These are phyloP conservation scores for Oreochromis grahami DNA, from an alignment of 2,797 vertebrate genomes.

Conservation along the genomic window DNA sequence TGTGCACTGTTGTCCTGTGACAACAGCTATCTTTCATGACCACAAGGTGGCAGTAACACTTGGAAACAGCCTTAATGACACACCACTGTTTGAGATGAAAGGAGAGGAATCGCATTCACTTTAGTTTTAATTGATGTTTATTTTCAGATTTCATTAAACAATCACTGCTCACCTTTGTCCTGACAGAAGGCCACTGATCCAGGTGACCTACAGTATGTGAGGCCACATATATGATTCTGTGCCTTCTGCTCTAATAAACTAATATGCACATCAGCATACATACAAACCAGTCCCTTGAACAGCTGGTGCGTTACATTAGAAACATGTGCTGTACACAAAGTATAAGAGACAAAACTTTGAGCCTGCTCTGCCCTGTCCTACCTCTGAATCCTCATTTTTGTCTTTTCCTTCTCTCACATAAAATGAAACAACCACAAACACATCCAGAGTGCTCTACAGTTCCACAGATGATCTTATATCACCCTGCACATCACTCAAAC, in stretches of 20 bases:
- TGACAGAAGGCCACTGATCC: neutral
- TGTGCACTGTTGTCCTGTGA: neutral
- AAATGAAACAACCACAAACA: neutral
- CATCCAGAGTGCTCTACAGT: neutral
- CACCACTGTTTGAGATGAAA: neutral
- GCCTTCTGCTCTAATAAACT: neutral
- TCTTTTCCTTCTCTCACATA: neutral
- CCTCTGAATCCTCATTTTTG: neutral
- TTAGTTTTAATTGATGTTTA: neutral
- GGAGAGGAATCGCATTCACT: neutral
- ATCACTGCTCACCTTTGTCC: neutral
- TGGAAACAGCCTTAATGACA: neutral
- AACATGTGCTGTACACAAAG: neutral
- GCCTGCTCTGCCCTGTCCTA: rapidly evolving
- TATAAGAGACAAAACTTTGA: neutral
- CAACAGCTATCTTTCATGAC: neutral
- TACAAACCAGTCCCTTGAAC: neutral
- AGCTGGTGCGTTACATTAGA: neutral
- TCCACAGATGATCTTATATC: neutral
- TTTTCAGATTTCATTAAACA: neutral
- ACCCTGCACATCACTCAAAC: neutral
- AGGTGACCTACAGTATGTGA: neutral
- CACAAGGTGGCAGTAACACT: neutral
- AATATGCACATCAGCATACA: neutral
- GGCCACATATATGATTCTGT: neutral